Evolutionary conservation across 2,888 invertebrate species (phyloP).

Genomic region (Drosophila mercatorum): DNA sequence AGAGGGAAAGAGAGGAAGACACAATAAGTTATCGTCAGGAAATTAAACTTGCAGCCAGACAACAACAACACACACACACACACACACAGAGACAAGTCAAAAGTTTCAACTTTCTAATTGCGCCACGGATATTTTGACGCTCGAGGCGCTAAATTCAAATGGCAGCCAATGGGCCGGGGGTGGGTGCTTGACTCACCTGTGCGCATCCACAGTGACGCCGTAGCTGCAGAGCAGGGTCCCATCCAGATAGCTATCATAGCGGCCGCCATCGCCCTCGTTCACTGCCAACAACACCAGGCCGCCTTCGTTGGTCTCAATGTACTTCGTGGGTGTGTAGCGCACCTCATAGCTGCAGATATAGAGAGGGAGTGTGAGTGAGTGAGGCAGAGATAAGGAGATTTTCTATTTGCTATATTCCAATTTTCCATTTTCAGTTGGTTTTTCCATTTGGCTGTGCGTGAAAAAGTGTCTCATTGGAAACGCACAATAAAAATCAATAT

Average conservation of each 20-base stretch:
- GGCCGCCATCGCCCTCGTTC: constrained; percentile 94
- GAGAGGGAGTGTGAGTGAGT: constrained; percentile 8
- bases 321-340: constrained; percentile 92
- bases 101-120: constrained; percentile 60
- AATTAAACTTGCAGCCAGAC: constrained; percentile 32
- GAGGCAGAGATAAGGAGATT: constrained; percentile 52
- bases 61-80: constrained; percentile 5
- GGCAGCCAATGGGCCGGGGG: constrained; percentile 4
- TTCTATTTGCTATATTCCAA: constrained; percentile 44
- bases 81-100: constrained; percentile 14
- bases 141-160: constrained; percentile 51
- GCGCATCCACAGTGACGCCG: constrained; percentile 96
- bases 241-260: constrained; percentile 96
- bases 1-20: not conserved
- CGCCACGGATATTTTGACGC: constrained; percentile 48
- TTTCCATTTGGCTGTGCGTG: constrained; percentile 33
- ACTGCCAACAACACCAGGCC: constrained; percentile 95
- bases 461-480: constrained; percentile 60
- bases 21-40: constrained; percentile 57
- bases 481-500: constrained; percentile 77
- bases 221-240: constrained; percentile 94
- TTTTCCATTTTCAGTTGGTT: constrained; percentile 39
- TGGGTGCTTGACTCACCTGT: constrained; percentile 86
- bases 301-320: constrained; percentile 96
- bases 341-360: constrained; percentile 82